phyloP scores from a whole-genome alignment of 2,888 invertebrate species.

The Catocala fraxini region DNA sequence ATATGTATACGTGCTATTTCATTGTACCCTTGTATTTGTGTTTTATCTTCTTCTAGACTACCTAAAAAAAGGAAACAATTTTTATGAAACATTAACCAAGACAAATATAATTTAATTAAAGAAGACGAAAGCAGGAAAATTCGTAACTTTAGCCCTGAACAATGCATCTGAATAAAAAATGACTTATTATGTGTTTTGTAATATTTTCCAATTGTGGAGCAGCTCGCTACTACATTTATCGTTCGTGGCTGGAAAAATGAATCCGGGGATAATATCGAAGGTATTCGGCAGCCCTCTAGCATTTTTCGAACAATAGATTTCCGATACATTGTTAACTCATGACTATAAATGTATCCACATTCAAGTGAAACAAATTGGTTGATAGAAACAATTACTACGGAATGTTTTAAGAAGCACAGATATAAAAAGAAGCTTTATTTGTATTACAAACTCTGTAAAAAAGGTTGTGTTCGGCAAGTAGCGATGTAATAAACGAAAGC shows the following conservation, averaged over 20 bases:
- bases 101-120: too few species aligned
- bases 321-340: constrained; percentile 16
- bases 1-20: too few species aligned
- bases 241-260: neutral
- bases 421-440: neutral
- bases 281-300: neutral
- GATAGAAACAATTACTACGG: neutral
- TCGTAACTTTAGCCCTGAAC: too few species aligned
- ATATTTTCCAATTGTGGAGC: constrained; percentile 1
- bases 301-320: constrained; percentile 21
- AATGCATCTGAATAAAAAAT: neutral
- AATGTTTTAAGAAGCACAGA: neutral
- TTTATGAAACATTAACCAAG: too few species aligned
- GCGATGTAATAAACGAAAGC: neutral
- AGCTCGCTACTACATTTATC: neutral
- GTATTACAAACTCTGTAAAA: neutral
- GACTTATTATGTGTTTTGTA: constrained; percentile 3
- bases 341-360: constrained; percentile 17
- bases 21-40: too few species aligned
- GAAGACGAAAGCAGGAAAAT: too few species aligned
- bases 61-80: too few species aligned
- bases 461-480: neutral
- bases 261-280: neutral
- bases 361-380: constrained; percentile 5
- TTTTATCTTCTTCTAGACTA: too few species aligned